A percentile compares a stretch with the other conserved stretches of the same genome.
Evolutionary conservation across 1,140 invertebrate species (phyloP).

Genomic region (Pseudomyrmex pallidus): DNA sequence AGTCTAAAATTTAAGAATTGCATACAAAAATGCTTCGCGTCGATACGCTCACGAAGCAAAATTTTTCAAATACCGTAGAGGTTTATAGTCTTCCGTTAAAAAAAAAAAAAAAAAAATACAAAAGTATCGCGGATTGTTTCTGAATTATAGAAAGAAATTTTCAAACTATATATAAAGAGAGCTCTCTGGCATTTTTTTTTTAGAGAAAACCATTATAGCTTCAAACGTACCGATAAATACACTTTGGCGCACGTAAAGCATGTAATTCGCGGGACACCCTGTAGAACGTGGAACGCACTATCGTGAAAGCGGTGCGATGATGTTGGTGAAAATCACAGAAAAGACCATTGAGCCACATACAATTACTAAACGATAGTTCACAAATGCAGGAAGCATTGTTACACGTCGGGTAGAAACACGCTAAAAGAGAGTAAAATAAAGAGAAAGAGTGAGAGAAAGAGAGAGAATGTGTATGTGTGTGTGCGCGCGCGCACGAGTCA

Average conservation of each 20-base stretch:
- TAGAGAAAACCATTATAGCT: background rate
- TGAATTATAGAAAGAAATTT: background rate
- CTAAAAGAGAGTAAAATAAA: constrained; percentile 38
- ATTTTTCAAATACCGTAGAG: background rate
- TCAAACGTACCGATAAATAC: background rate
- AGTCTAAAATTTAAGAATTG: constrained; percentile 1
- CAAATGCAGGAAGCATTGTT: constrained; percentile 45
- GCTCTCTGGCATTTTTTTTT: background rate
- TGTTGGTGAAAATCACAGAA: constrained; percentile 33
- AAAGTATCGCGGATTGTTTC: background rate
- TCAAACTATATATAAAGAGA: background rate
- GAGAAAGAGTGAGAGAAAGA: constrained; percentile 8
- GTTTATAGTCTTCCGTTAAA: constrained; percentile 2
- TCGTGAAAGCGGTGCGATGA: constrained; percentile 45
- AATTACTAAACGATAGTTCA: constrained; percentile 35
- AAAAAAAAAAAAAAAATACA: background rate
- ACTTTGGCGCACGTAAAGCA: background rate
- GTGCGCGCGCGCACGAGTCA: constrained; percentile 17
- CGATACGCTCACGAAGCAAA: background rate
- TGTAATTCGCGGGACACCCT: background rate
- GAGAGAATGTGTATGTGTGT: background rate
- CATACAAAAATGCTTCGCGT: background rate
- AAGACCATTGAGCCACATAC: constrained; percentile 32
- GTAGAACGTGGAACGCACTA: constrained; percentile 26
- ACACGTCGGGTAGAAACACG: constrained; percentile 29